phyloP scores from a whole-genome alignment of 2,888 invertebrate species.

The Troides aeacus region DNA sequence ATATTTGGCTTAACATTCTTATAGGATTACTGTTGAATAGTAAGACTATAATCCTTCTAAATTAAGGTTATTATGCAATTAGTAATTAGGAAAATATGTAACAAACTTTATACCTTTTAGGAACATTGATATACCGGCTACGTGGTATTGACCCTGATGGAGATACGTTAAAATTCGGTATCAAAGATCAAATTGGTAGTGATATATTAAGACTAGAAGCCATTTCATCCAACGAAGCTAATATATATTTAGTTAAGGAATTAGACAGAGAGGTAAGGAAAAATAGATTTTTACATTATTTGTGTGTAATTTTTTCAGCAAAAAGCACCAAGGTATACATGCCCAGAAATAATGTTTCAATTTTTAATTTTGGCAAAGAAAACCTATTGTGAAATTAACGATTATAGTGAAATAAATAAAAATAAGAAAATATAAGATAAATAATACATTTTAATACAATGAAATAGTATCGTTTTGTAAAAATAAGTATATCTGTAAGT shows the following conservation, averaged over 20 bases:
- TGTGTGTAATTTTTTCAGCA: neutral
- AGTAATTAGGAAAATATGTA: neutral
- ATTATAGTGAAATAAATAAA: too few species aligned
- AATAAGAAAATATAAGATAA: too few species aligned
- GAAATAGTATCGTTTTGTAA: too few species aligned
- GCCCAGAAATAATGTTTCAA: too few species aligned
- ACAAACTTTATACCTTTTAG: slow-evolving; percentile 71
- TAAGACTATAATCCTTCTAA: too few species aligned
- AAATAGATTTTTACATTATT: neutral
- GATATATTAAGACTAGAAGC: slow-evolving; percentile 92
- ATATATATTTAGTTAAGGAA: slow-evolving; percentile 92
- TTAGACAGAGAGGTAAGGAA: slow-evolving; percentile 90
- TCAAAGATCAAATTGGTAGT: slow-evolving; percentile 88
- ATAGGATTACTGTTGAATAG: too few species aligned
- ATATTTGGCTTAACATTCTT: too few species aligned
- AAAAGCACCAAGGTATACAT: neutral
- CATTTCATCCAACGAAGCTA: slow-evolving; percentile 89
- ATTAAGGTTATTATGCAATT: too few species aligned
- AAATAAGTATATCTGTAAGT: too few species aligned
- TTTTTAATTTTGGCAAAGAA: too few species aligned
- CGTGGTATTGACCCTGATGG: slow-evolving; percentile 92
- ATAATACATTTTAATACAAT: too few species aligned
- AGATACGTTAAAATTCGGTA: slow-evolving; percentile 90
- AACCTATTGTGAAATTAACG: too few species aligned
- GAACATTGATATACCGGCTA: slow-evolving; percentile 89